Percentiles rank a stretch among this genome's conserved stretches.
These are phyloP conservation scores for Carassius carassius DNA, from an alignment of 2,113 vertebrate species.

Conservation along the genomic window DNA sequence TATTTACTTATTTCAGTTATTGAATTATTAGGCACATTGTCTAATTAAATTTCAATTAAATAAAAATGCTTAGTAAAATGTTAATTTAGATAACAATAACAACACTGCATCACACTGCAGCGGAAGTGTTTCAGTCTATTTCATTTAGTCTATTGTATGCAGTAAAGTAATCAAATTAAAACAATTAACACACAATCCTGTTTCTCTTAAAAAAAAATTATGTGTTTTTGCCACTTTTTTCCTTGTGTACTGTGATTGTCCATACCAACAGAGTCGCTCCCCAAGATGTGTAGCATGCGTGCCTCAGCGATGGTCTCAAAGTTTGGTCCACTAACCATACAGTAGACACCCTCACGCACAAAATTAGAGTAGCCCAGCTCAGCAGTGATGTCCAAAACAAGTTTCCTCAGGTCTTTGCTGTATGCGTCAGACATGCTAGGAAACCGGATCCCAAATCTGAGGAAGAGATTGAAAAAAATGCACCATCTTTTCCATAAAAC, in stretches of 20 bases:
- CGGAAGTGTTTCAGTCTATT: too few species aligned
- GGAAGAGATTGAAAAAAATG: neutral
- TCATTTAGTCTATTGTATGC: too few species aligned
- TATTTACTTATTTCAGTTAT: too few species aligned
- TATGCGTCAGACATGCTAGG: slow-evolving; percentile 78
- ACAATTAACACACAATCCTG: too few species aligned
- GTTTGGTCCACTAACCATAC: slow-evolving; percentile 78
- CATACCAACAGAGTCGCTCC: slow-evolving; percentile 78
- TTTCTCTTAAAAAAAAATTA: too few species aligned
- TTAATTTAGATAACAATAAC: too few species aligned
- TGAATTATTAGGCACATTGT: too few species aligned
- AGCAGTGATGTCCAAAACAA: slow-evolving; percentile 62
- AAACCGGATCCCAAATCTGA: slow-evolving; percentile 75
- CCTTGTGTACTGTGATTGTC: neutral
- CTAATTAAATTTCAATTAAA: too few species aligned
- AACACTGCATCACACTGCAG: too few species aligned
- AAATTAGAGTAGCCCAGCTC: slow-evolving; percentile 69
- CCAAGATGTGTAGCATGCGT: slow-evolving; percentile 71
- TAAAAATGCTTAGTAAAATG: too few species aligned
- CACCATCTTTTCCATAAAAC: neutral
- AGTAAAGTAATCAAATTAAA: too few species aligned
- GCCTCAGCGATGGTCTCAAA: slow-evolving; percentile 79
- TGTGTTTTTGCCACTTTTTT: too few species aligned
- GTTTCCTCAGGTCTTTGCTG: slow-evolving; percentile 68
- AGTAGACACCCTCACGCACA: slow-evolving; percentile 74